Evolutionary conservation across 2,113 vertebrate genomes (phyloP).

Genomic region (Melanerpes aurifrons): DNA sequence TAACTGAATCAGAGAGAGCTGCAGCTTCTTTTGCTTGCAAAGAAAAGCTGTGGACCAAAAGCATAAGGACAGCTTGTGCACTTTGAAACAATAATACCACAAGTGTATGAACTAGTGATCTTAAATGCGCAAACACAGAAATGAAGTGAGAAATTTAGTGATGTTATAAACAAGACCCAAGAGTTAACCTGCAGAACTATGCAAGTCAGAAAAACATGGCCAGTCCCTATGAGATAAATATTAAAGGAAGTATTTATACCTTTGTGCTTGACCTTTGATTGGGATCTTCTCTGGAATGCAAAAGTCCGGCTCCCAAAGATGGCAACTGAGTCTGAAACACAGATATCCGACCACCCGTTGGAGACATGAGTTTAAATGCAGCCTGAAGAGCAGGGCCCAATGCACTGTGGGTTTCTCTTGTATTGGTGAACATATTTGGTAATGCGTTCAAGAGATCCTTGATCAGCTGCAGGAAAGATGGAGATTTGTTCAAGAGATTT

Average conservation of each 20-base stretch:
- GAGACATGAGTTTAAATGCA: conserved; percentile 94
- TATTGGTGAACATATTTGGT: conserved; percentile 91
- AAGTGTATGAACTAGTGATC: background rate
- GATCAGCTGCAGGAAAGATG: conserved; percentile 85
- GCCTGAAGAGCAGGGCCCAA: conserved; percentile 94
- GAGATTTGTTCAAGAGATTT: background rate
- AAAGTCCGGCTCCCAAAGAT: conserved; percentile 86
- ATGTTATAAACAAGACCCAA: background rate
- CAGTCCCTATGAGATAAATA: background rate
- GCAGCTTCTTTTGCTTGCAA: background rate
- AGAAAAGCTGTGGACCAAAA: background rate
- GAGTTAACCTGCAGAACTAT: background rate
- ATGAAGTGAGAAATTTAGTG: background rate
- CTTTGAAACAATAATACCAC: background rate
- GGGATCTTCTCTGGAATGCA: conserved; percentile 95
- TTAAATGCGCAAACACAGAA: background rate
- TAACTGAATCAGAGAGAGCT: background rate
- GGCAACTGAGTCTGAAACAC: conserved; percentile 97
- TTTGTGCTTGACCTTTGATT: conserved; percentile 94
- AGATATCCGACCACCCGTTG: conserved; percentile 92
- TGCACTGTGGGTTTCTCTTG: conserved; percentile 92
- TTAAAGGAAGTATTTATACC: conserved; percentile 71
- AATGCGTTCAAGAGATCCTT: conserved; percentile 88
- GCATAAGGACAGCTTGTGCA: background rate
- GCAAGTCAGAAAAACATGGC: background rate